These are phyloP conservation scores for Neolamprologus ventralis DNA, from an alignment of 2,113 vertebrate species.

Conservation along the genomic window DNA sequence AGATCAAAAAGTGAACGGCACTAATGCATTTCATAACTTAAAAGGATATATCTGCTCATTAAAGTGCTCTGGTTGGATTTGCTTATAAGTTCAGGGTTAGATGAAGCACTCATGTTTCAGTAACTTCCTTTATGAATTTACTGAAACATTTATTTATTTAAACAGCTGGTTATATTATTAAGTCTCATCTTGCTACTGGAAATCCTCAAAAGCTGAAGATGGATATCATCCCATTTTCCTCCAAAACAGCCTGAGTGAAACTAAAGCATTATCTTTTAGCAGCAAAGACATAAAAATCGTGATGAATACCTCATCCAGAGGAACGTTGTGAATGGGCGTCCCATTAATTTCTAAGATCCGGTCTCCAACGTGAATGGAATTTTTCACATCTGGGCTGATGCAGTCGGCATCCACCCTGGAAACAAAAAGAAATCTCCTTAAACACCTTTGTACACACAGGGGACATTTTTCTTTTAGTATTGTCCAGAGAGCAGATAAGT, in stretches of 20 bases:
- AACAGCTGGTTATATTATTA: not conserved
- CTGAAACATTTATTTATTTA: not conserved
- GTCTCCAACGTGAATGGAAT: slow-evolving; percentile 93
- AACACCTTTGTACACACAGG: not conserved
- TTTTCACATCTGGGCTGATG: slow-evolving; percentile 96
- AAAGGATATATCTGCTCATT: not conserved
- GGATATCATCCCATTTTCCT: not conserved
- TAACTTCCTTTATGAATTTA: not conserved
- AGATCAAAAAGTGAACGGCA: not conserved
- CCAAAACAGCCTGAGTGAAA: not conserved
- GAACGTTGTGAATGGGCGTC: slow-evolving; percentile 89
- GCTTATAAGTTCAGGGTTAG: not conserved
- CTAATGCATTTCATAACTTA: not conserved
- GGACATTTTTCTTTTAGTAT: not conserved
- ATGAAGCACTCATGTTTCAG: not conserved
- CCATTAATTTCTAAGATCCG: slow-evolving; percentile 96
- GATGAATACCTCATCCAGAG: slow-evolving; percentile 84
- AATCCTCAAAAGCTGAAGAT: not conserved
- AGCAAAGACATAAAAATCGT: not conserved
- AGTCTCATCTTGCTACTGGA: not conserved
- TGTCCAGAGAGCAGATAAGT: not conserved
- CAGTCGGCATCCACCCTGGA: slow-evolving; percentile 83
- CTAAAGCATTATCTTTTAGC: not conserved
- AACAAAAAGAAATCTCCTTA: not conserved
- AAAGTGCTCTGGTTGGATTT: not conserved